Evolutionary conservation across 2,797 vertebrate species (phyloP).

Genomic region (Astyanax mexicanus): DNA sequence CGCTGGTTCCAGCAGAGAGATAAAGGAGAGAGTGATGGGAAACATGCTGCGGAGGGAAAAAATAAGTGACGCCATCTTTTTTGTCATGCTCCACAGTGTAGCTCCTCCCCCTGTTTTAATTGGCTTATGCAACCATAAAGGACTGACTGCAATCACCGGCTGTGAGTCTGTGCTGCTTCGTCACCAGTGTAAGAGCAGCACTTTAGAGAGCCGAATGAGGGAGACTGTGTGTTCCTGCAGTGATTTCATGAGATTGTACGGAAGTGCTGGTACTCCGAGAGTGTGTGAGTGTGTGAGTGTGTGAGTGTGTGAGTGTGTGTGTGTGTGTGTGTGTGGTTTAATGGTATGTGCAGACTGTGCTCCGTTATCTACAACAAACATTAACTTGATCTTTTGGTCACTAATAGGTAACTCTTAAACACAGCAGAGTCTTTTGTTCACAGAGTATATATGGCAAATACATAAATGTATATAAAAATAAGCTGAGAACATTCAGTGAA

Average conservation of each 20-base stretch:
- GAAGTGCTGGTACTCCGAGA: background rate
- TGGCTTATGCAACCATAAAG: slow-evolving; percentile 30
- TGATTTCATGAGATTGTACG: too few relatives aligned
- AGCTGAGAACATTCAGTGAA: too few relatives aligned
- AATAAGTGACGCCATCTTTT: background rate
- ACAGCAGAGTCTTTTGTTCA: slow-evolving; percentile 1
- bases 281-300: too few relatives aligned
- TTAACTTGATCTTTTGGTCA: slow-evolving; percentile 51
- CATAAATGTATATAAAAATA: too few relatives aligned
- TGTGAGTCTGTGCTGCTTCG: background rate
- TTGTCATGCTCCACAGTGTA: background rate
- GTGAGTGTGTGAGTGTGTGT: too few relatives aligned
- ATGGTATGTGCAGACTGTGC: background rate
- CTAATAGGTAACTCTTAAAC: slow-evolving; percentile 47
- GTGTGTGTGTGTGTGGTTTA: too few relatives aligned
- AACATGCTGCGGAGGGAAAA: background rate
- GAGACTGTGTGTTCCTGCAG: too few relatives aligned
- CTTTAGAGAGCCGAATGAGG: too few relatives aligned
- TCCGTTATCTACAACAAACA: slow-evolving; percentile 43
- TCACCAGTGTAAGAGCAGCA: too few relatives aligned
- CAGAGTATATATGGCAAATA: background rate
- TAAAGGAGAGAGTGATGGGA: slow-evolving; percentile 42
- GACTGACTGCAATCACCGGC: background rate
- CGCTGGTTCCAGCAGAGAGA: slow-evolving; percentile 78
- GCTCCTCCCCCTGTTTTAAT: slow-evolving; percentile 33